Base-by-base conservation (phyloP, 2,797 vertebrate genomes). In the Melanotaenia boesemani region DNA sequence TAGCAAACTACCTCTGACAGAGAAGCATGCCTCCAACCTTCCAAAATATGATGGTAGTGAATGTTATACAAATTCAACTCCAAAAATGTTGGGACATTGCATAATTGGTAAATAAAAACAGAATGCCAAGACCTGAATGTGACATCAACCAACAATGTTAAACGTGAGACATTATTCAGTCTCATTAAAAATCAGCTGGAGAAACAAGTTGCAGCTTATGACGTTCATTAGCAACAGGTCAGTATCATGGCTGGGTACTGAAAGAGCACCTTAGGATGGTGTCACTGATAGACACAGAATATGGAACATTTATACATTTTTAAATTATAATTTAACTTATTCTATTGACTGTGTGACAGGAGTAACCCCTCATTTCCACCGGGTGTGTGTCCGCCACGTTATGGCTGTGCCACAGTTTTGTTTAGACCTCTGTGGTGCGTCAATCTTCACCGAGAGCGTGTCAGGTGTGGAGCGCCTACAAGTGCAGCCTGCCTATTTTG, bases 21-120 rank as follows among this genome's bases (percentile, higher is more conserved):
- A 88, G 67, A 74, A 1, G 56, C 86, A 89, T 86, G 67, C 86
- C 63, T n/a, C 28, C 60, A 75, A 7, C 2, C 34, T 18, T 63
- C 52, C 50, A 48, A 44, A 60, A 22, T 36, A 75, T 48, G 61
- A 85, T 30, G 39, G 67, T 22, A 76, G 75, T 61, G 75, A 81
- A 82, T 64, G 80, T 88, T 18, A 46, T 48, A n/a, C 44, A 48
- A 18, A n/a, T 15, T 48, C 18, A 48, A 48, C 44, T n/a, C 44
- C 44, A 48, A 48, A 44, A 48, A 48, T 15, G 13, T 48, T 48
- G 6, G 32, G 44, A 18, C 16, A 6, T 46, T n/a, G 44, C 2
- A 15, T 48, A 48, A 48, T 16, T 16, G 37, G 41, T 48, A 48
- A 48, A 48, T n/a, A 8, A 20, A 48, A 48, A 18, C 44, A 48